Evolutionary conservation across 2,888 invertebrate species (phyloP).

Genomic region (Tenodera sinensis): DNA sequence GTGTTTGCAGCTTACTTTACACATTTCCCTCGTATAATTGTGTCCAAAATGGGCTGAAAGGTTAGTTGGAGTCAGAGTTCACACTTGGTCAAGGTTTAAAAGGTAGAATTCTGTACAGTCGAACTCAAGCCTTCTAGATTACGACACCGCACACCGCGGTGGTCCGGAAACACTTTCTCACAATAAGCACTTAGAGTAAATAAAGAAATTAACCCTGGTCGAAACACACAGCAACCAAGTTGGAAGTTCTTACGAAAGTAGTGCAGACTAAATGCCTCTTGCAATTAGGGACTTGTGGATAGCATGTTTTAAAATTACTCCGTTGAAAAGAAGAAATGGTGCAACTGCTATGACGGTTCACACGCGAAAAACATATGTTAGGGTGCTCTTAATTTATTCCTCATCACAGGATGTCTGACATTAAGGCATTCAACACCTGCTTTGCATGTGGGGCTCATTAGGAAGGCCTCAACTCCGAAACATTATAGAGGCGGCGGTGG

Average conservation of each 20-base stretch:
- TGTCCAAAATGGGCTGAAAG: too few relatives aligned
- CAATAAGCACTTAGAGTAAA: neutral
- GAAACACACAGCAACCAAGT: neutral
- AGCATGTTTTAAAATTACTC: neutral
- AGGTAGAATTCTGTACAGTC: too few relatives aligned
- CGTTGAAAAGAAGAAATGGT: neutral
- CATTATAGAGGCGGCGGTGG: too few relatives aligned
- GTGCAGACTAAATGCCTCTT: neutral
- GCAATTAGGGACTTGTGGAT: neutral
- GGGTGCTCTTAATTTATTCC: neutral
- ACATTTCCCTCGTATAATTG: too few relatives aligned
- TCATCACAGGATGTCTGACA: neutral
- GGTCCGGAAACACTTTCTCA: neutral
- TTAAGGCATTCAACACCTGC: neutral
- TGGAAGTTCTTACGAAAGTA: neutral
- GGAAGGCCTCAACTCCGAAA: neutral
- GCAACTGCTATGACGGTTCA: neutral
- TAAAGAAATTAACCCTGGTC: neutral
- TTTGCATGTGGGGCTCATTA: neutral
- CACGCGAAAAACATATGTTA: neutral
- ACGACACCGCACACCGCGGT: neutral
- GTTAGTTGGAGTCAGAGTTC: too few relatives aligned
- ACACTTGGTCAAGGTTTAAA: too few relatives aligned
- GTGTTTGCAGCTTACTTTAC: too few relatives aligned
- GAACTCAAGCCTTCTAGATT: neutral